phyloP scores from a whole-genome alignment of 2,113 vertebrate species.

The Echinops telfairi region DNA sequence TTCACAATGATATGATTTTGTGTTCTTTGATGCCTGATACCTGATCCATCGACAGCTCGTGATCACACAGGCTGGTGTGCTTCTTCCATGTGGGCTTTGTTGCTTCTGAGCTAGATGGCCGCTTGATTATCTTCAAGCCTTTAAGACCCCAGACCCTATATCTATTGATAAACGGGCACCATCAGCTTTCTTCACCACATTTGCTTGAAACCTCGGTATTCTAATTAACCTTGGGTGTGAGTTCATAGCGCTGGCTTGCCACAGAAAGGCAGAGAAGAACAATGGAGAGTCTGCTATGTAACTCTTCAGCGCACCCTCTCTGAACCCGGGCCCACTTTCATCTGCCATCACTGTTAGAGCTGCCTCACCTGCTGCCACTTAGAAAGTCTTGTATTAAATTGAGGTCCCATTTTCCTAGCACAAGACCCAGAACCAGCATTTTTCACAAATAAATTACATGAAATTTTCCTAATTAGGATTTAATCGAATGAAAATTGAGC shows the following conservation, averaged over 20 bases:
- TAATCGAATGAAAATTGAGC: slow-evolving; percentile 35
- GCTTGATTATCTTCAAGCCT: too few relatives aligned
- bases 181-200: too few relatives aligned
- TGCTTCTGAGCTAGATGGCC: too few relatives aligned
- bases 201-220: too few relatives aligned
- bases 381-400: not conserved
- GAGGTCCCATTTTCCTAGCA: not conserved
- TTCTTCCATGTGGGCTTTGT: too few relatives aligned
- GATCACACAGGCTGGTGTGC: too few relatives aligned
- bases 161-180: too few relatives aligned
- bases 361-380: not conserved
- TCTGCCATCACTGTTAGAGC: not conserved
- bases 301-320: not conserved
- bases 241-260: not conserved
- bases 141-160: too few relatives aligned
- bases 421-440: slow-evolving; percentile 54
- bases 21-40: too few relatives aligned
- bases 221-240: fast-evolving
- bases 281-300: not conserved
- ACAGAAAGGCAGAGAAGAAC: not conserved
- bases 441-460: slow-evolving; percentile 35
- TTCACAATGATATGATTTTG: too few relatives aligned
- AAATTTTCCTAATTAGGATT: slow-evolving; percentile 66
- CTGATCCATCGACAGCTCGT: too few relatives aligned
- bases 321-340: not conserved